Evolutionary conservation across 2,113 vertebrate genomes (phyloP).

Genomic region (Passer domesticus): DNA sequence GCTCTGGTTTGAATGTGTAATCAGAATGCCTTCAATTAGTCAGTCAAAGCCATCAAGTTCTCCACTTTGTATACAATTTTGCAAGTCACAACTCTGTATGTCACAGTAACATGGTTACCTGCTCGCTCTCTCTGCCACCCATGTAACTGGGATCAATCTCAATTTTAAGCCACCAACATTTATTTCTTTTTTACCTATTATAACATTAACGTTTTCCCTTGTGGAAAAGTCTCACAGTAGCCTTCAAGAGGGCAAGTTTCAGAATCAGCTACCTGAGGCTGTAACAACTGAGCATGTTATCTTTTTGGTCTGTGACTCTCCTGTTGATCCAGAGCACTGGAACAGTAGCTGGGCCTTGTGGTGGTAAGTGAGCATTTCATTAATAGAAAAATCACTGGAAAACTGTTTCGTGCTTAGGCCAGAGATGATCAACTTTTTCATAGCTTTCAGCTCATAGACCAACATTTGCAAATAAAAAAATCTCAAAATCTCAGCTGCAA

Average conservation of each 20-base stretch:
- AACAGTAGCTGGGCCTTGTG: accelerated
- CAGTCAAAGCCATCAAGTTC: neutral
- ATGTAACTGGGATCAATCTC: neutral
- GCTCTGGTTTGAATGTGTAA: neutral
- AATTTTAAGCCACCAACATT: neutral
- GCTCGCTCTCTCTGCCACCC: neutral
- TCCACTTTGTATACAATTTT: neutral
- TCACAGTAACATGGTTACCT: neutral
- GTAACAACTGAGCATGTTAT: neutral
- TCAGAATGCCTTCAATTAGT: neutral
- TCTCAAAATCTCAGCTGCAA: neutral
- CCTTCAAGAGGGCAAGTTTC: neutral
- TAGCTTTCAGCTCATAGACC: neutral
- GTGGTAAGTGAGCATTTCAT: neutral
- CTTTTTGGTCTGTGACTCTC: neutral
- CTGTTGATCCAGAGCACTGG: neutral
- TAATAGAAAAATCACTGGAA: neutral
- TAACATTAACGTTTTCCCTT: neutral
- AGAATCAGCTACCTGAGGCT: neutral
- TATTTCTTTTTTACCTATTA: neutral
- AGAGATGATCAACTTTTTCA: neutral
- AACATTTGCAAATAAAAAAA: neutral
- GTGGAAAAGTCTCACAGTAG: neutral
- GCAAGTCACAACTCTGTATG: neutral
- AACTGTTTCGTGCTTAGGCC: neutral